Evolutionary conservation across 1,140 invertebrate species (phyloP).

Genomic region (Pogonomyrmex barbatus): DNA sequence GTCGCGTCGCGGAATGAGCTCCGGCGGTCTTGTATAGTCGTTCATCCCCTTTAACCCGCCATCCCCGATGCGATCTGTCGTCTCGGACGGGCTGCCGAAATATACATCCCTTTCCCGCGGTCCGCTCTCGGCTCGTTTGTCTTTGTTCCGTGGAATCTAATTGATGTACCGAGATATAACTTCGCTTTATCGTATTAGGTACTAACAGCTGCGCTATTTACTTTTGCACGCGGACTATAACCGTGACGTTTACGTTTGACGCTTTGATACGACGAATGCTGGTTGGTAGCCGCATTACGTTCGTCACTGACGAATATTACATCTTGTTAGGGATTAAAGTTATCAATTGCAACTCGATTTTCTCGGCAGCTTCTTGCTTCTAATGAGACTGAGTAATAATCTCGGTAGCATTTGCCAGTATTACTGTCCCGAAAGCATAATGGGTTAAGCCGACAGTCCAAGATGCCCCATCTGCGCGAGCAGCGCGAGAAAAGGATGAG

Average conservation of each 20-base stretch:
- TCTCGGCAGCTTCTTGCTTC: background rate
- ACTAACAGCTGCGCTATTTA: slow-evolving; percentile 8
- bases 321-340: background rate
- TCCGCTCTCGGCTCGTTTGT: slow-evolving; percentile 28
- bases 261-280: background rate
- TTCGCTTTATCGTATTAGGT: slow-evolving; percentile 28
- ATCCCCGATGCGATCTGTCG: background rate
- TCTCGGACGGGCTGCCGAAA: slow-evolving; percentile 1
- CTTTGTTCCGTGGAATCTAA: slow-evolving; percentile 29
- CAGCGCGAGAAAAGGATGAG: slow-evolving; percentile 43
- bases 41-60: slow-evolving; percentile 59
- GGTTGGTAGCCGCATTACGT: background rate
- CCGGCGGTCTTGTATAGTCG: slow-evolving; percentile 18
- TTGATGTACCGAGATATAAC: slow-evolving; percentile 9
- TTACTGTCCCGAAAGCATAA: background rate
- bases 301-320: background rate
- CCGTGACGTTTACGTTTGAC: background rate
- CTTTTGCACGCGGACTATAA: background rate
- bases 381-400: background rate
- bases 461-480: slow-evolving; percentile 47
- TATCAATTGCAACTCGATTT: background rate
- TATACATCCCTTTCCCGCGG: background rate
- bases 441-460: slow-evolving; percentile 14
- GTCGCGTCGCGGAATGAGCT: slow-evolving; percentile 38
- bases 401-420: background rate